Evolutionary conservation across 2,888 invertebrate genomes (phyloP), one percentile per base, ranked within the genome.

Genomic region (Oscheius myriophilus): DNA sequence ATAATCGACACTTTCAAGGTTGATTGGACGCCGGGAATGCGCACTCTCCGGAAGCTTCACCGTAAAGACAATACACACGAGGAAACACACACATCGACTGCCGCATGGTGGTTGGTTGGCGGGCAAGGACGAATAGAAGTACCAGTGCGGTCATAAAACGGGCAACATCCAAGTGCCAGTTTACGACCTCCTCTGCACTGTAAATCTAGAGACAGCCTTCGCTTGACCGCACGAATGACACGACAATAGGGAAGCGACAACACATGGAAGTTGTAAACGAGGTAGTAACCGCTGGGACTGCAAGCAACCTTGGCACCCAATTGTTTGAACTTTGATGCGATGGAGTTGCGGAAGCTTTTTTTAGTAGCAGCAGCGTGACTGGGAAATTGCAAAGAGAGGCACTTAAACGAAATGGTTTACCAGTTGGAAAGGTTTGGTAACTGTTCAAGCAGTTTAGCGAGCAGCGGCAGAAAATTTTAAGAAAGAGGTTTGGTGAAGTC

Each of bases 1-100:
- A 61, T 61, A 49, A 61, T 61, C 61, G 61, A 46, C 61, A 61
- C 61, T 49, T 61, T 61, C 61, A 61, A 61, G 61, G 61, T 61
- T 61, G 61, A 61, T 61, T 61, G 61, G 61, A 61, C 61, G 49
- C 61, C 49, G 61, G 49, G 61, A 61, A 61, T 61, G 61, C 49
- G 61, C 49, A 61, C 61, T 61, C 49, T 61, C 61, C 61, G 61
- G 61, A 61, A 61, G 49, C 49, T 33, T 33, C 33, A 33, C 33
- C 33, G 9, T 33, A 3, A 33, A 21, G 43, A 21, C 18, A 25
- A n/a, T n/a, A 25, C 33, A 7, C 6, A 39, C 53, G 25, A 26
- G 18, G n/a, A 21, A 54, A 26, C 54, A 54, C 26, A 16, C n/a
- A n/a, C n/a, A n/a, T n/a, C n/a, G n/a, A n/a, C n/a, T 18, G n/a